Evolutionary conservation across 2,113 vertebrate genomes (phyloP).

Genomic region (Tauraco erythrolophus): DNA sequence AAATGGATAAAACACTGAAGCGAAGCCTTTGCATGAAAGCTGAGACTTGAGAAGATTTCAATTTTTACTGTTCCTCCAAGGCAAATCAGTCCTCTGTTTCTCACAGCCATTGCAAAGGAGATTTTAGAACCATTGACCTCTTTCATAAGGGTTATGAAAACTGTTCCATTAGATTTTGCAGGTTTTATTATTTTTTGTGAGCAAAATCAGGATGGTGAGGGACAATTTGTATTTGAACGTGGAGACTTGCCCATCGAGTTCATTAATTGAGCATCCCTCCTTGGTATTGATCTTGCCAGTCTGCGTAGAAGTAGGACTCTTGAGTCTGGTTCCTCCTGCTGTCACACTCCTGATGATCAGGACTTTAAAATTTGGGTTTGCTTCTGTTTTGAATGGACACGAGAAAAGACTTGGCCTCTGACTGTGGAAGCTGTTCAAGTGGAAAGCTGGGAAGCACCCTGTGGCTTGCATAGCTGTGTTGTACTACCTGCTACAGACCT

Average conservation of each 20-base stretch:
- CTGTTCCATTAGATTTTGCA: background rate
- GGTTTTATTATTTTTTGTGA: background rate
- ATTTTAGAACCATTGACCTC: background rate
- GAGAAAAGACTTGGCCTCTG: background rate
- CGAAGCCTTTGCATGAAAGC: background rate
- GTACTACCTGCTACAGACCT: background rate
- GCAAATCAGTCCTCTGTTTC: background rate
- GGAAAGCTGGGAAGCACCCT: background rate
- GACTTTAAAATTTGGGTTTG: background rate
- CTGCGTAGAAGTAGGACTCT: background rate
- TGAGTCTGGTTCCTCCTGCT: background rate
- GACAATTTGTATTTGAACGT: background rate
- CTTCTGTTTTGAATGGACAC: background rate
- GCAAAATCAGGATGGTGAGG: background rate
- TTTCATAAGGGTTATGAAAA: background rate
- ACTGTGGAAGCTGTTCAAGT: background rate
- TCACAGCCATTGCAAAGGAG: background rate
- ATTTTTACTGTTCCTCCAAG: background rate
- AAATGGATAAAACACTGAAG: background rate
- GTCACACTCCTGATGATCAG: fast-evolving
- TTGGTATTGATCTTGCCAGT: background rate
- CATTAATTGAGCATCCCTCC: background rate
- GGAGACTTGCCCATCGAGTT: no score
- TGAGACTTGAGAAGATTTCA: background rate
- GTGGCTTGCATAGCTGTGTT: background rate